Evolutionary conservation across 1,140 invertebrate genomes (phyloP).

Genomic region (Cydia splendana): DNA sequence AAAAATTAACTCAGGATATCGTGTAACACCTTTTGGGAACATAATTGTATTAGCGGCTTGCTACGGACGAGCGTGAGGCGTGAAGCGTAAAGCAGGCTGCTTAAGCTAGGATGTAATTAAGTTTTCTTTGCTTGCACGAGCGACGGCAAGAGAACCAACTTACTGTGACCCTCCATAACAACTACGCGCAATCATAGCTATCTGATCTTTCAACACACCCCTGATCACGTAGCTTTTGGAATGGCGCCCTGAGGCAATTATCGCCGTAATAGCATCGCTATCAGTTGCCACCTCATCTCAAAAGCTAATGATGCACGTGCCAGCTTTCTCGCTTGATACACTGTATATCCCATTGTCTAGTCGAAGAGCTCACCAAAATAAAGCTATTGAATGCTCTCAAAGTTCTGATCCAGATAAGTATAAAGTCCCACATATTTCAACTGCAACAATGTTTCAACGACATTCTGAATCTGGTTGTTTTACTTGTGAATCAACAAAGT

Average conservation of each 20-base stretch:
- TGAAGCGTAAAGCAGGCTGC: conserved; percentile 46
- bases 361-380: background rate
- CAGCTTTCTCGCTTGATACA: conserved; percentile 44
- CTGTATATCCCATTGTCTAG: conserved; percentile 35
- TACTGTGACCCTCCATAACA: too few species aligned
- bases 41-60: background rate
- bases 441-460: background rate
- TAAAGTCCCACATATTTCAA: background rate
- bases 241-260: conserved; percentile 53
- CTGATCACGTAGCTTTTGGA: background rate
- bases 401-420: background rate
- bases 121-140: background rate
- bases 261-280: conserved; percentile 62
- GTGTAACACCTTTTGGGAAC: too few species aligned
- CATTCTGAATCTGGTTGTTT: background rate
- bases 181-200: too few species aligned
- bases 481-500: background rate
- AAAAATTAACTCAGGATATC: too few species aligned
- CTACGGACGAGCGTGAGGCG: background rate
- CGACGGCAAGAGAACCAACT: background rate
- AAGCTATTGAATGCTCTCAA: background rate
- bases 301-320: conserved; percentile 51
- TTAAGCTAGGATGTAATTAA: conserved; percentile 27
- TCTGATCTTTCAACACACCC: background rate
- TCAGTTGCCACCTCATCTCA: conserved; percentile 55